Evolutionary conservation across 2,888 invertebrate genomes (phyloP), one percentile per base, ranked within the genome.

Genomic region (Aphidius colemani): DNA sequence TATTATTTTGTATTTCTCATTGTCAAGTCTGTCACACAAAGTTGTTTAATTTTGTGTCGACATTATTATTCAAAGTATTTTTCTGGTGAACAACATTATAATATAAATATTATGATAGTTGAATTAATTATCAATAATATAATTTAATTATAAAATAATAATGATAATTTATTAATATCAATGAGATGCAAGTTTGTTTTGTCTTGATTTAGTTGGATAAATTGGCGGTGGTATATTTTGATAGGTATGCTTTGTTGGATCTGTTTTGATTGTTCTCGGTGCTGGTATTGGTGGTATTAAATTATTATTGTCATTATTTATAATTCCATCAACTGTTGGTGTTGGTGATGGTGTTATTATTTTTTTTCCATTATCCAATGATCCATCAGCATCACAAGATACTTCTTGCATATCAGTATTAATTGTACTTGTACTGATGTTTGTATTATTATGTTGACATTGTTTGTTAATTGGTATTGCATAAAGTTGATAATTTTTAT

Each of bases 191-290:
- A 41, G 11, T 30, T 53, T 48, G 40, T 6, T 56, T 59, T 61
- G 55, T 57, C 64, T 64, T 67, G 74, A 74, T 71, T 71, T 74
- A 74, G 73, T 67, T 63, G 84, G 84, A 72, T 81, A 83, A 71
- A 84, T 80, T 60, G 85, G 84, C 63, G 83, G 77, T 59, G 86
- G 85, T 65, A 86, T 84, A 72, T 86, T 86, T 78, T 85, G 85
- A 72, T 86, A 86, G 45, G 84, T 84, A 72, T 85, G 85, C 69
- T 78, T 77, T 57, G 76, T 74, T 55, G 78, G 79, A 67, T 81
- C 79, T 43, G 74, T 76, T 63, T 71, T 75, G 69, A 65, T 77
- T 5, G 70, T 69, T 71, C 80, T 74, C 6, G 81, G 81, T 10
- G 77, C 78, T 3, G 80, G 81, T 41, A 74, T 61, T 40, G 78